A percentile compares a stretch with the other conserved stretches of the same genome.
Conservation (phyloP, 2,797 vertebrate genomes). For the Lacerta agilis region DNA sequence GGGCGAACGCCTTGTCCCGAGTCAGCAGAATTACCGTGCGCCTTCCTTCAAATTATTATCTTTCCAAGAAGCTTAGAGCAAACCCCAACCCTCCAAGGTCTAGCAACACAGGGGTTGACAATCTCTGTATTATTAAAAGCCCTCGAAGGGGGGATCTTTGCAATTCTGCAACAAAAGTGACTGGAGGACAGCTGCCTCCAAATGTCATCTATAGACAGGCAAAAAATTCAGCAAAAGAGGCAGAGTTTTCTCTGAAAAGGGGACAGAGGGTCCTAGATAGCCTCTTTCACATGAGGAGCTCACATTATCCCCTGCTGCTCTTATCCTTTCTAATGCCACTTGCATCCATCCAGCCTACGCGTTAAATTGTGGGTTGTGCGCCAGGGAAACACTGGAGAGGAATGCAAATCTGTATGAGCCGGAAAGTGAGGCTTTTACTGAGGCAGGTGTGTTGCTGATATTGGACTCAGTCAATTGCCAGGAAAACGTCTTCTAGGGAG, state of each 20-base stretch:
- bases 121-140: background rate
- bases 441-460: conserved; percentile 37
- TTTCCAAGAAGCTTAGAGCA: background rate
- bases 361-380: background rate
- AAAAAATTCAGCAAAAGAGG: background rate
- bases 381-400: background rate
- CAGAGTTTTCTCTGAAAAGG: background rate
- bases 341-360: conserved; percentile 8
- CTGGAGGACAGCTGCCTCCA: background rate
- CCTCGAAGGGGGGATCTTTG: background rate
- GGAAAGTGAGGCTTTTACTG: conserved; percentile 1
- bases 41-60: background rate
- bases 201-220: background rate
- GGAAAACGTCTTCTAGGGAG: background rate
- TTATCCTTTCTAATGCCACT: background rate
- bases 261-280: background rate
- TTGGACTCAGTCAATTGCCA: background rate
- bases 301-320: background rate
- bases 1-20: background rate
- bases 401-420: background rate
- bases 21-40: background rate
- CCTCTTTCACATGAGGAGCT: background rate
- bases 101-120: background rate
- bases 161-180: background rate
- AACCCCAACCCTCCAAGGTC: background rate